Evolutionary conservation across 1,140 invertebrate genomes (phyloP).

Genomic region (Calosoma granatense): DNA sequence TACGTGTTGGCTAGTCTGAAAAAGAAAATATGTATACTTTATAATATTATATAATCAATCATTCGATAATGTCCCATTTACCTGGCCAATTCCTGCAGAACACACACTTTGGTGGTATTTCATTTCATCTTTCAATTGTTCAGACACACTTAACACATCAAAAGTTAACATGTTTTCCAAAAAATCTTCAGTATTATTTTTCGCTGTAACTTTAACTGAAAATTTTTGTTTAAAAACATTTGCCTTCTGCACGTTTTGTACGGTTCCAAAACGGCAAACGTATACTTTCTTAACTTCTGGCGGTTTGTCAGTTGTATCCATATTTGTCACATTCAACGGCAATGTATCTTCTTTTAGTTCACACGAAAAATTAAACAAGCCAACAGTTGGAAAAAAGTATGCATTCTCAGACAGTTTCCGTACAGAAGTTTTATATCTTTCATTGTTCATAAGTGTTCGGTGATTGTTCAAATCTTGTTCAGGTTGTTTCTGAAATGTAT

Average conservation of each 20-base stretch:
- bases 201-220: background rate
- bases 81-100: background rate
- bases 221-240: background rate
- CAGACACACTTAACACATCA: background rate
- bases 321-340: background rate
- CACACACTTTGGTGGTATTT: background rate
- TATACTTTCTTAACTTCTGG: background rate
- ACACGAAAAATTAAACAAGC: slow-evolving; percentile 28
- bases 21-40: background rate
- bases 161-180: background rate
- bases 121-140: background rate
- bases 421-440: slow-evolving; percentile 44
- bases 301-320: background rate
- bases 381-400: slow-evolving; percentile 50
- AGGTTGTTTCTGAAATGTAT: slow-evolving; percentile 27
- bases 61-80: background rate
- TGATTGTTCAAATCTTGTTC: slow-evolving; percentile 41
- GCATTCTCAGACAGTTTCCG: slow-evolving; percentile 41
- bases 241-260: background rate
- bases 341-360: slow-evolving; percentile 14
- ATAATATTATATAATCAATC: slow-evolving; percentile 1
- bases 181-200: background rate
- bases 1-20: slow-evolving; percentile 16
- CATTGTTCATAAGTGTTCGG: slow-evolving; percentile 45
- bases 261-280: background rate